phyloP scores from a whole-genome alignment of 2,113 vertebrate genomes.

The Gopherus flavomarginatus region DNA sequence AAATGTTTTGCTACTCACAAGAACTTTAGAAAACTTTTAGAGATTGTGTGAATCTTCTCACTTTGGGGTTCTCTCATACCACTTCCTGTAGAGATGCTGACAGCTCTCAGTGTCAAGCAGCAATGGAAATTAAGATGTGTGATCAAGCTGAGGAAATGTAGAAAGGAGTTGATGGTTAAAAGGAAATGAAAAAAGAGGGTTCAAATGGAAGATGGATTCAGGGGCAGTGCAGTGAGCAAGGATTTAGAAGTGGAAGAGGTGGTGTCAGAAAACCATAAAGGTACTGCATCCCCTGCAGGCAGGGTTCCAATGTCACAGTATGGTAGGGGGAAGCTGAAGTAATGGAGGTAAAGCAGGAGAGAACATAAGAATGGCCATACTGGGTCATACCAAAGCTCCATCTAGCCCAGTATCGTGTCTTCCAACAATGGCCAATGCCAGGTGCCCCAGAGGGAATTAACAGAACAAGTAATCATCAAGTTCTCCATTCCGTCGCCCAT shows the following conservation, averaged over 20 bases:
- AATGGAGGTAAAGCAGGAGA: accelerated
- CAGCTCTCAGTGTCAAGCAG: background rate
- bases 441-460: no score
- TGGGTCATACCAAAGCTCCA: no score
- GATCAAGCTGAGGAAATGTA: background rate
- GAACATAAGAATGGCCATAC: no score
- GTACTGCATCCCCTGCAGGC: background rate
- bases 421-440: no score
- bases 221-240: background rate
- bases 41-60: accelerated
- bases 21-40: background rate
- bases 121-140: background rate
- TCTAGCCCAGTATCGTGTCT: no score
- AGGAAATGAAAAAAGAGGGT: background rate
- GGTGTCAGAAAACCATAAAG: background rate
- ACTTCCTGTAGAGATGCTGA: background rate
- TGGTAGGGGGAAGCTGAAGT: background rate
- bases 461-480: no score
- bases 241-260: background rate
- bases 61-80: accelerated
- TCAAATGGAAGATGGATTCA: no score
- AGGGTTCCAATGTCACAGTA: accelerated
- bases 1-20: accelerated
- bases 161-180: no score
- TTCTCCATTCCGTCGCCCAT: no score